Base-by-base conservation (phyloP, 2,797 vertebrate genomes). In the Manis javanica region DNA sequence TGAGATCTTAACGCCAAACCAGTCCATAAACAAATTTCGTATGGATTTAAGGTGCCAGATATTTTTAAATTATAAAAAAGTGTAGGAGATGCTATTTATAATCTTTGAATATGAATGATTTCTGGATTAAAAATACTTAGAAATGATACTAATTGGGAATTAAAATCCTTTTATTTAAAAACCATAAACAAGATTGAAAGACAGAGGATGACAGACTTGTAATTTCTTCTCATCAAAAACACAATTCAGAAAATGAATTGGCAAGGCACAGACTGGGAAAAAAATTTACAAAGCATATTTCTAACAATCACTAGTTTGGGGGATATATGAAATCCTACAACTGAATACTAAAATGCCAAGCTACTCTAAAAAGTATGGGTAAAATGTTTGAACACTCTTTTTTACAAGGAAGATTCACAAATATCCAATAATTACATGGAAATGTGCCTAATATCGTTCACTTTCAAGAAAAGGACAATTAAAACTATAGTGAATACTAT, bases 81-180 rank as follows among this genome's bases (percentile, higher is more conserved):
- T 57, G 2, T 49, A 81, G 55, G n/a, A 87, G n/a, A 63, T 69
- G 5, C 34, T 77, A 23, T 69, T 90, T 84, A 61, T 59, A 94
- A 84, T 94, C 71, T 90, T 90, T 53, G 31, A 34, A 34, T 75
- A 94, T 49, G n/a, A 94, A 94, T 31, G 51, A 68, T 11, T 49
- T 57, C 24, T 83, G 31, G 37, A 57, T 86, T 92, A 87, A 71
- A 92, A 79, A 78, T 84, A 39, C 29, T 8, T 61, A 53, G n/a
- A 85, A 90, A 8, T 39, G 37, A 3, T 39, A 39, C 37, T 39
- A 39, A 39, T 66, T 53, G 69, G 79, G 90, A 69, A 85, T 90
- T 39, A 63, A 39, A 39, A 39, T 39, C 37, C 37, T 39, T 39
- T 39, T 39, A 39, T 39, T 4, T 39, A 39, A 84, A 93, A 87